Conservation (phyloP, 2,888 invertebrate species). For the Danaus chrysippus region DNA sequence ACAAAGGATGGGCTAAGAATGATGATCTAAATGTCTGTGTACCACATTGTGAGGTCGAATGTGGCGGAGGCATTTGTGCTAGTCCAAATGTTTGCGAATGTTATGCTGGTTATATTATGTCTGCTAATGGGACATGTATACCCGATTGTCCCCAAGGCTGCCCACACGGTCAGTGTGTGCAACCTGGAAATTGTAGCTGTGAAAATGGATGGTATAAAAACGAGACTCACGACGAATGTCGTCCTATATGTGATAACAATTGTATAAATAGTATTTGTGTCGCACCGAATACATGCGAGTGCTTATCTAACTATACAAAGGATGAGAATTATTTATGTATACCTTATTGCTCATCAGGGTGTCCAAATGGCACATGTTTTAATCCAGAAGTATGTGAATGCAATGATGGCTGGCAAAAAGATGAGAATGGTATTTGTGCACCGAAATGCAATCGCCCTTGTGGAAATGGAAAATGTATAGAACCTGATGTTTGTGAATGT, state of each 20-base stretch:
- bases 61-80: conserved; percentile 55
- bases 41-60: conserved; percentile 57
- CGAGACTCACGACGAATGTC: conserved; percentile 35
- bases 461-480: conserved; percentile 47
- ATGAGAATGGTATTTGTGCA: conserved; percentile 27
- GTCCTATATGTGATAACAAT: conserved; percentile 52
- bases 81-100: conserved; percentile 52
- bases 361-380: conserved; percentile 39
- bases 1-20: conserved; percentile 26
- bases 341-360: conserved; percentile 41
- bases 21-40: conserved; percentile 37
- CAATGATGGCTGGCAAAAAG: conserved; percentile 29
- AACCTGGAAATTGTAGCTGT: conserved; percentile 29
- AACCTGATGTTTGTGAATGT: conserved; percentile 50
- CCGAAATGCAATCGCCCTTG: conserved; percentile 41
- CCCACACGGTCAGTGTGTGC: conserved; percentile 29
- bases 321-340: conserved; percentile 36
- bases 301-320: conserved; percentile 54
- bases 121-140: conserved; percentile 23
- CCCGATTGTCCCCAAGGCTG: conserved; percentile 31
- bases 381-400: conserved; percentile 38
- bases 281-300: conserved; percentile 65
- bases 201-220: conserved; percentile 24
- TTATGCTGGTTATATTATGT: conserved; percentile 36
- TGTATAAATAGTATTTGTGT: conserved; percentile 72